phyloP scores from a whole-genome alignment of 2,797 vertebrate species.

The Emys orbicularis region DNA sequence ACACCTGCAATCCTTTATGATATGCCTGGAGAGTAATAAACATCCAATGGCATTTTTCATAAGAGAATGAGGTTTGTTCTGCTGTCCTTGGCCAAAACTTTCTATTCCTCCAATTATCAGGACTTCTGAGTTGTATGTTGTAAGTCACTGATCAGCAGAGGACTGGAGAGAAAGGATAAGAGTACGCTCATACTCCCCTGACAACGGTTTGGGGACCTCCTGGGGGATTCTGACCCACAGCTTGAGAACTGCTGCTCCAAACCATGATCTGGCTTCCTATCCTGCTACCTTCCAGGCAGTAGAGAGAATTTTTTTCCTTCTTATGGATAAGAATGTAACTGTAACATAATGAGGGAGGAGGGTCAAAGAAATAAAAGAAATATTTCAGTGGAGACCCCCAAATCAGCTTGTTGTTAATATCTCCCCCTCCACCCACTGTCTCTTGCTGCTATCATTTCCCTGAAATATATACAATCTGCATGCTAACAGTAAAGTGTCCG shows the following conservation, averaged over 20 bases:
- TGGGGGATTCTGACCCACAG: neutral
- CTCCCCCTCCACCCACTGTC: neutral
- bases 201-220: neutral
- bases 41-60: neutral
- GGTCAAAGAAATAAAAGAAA: neutral
- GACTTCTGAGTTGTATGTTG: neutral
- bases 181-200: fast-evolving
- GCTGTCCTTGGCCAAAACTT: neutral
- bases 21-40: neutral
- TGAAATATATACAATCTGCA: fast-evolving
- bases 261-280: neutral
- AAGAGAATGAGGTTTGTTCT: neutral
- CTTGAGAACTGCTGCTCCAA: neutral
- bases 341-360: neutral
- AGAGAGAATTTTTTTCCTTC: neutral
- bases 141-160: neutral
- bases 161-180: neutral
- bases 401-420: neutral
- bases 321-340: neutral
- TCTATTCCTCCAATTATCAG: neutral
- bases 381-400: neutral
- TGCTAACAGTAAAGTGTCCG: neutral
- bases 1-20: neutral
- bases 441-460: neutral
- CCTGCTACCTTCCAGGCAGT: neutral